phyloP scores from a whole-genome alignment of 2,113 vertebrate genomes.

The Caranx melampygus region DNA sequence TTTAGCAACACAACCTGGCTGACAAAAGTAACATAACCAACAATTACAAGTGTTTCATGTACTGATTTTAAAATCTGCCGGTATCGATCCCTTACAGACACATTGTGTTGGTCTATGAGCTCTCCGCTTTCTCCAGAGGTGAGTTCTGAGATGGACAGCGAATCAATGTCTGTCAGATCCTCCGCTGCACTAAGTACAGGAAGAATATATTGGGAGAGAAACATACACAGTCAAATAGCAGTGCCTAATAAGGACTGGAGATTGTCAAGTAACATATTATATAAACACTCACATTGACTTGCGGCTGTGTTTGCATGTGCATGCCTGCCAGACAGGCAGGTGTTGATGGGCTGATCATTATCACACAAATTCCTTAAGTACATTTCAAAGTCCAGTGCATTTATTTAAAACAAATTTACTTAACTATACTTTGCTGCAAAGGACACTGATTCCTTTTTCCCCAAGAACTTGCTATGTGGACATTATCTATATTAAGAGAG shows the following conservation, averaged over 20 bases:
- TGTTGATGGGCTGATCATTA: neutral
- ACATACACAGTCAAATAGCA: conserved; percentile 13
- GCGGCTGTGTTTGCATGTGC: neutral
- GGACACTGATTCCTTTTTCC: neutral
- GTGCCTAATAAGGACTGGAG: neutral
- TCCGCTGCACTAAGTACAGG: conserved; percentile 73
- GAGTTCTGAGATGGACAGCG: conserved; percentile 59
- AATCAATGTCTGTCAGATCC: conserved; percentile 75
- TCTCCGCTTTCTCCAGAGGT: conserved; percentile 61
- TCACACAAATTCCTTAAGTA: neutral
- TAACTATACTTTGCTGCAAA: neutral
- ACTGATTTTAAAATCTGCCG: neutral
- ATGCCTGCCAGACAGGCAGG: neutral
- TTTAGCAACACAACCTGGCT: neutral
- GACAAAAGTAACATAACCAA: neutral
- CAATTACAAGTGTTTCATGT: neutral
- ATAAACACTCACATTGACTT: neutral
- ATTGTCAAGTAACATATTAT: neutral
- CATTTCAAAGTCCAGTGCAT: neutral
- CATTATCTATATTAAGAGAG: neutral
- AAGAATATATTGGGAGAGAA: conserved; percentile 6
- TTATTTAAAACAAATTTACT: neutral
- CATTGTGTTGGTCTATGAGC: conserved; percentile 66
- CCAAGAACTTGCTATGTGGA: neutral
- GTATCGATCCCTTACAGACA: conserved; percentile 68